These are phyloP conservation scores for Knipowitschia caucasica DNA, from an alignment of 2,797 vertebrate genomes.

Conservation along the genomic window DNA sequence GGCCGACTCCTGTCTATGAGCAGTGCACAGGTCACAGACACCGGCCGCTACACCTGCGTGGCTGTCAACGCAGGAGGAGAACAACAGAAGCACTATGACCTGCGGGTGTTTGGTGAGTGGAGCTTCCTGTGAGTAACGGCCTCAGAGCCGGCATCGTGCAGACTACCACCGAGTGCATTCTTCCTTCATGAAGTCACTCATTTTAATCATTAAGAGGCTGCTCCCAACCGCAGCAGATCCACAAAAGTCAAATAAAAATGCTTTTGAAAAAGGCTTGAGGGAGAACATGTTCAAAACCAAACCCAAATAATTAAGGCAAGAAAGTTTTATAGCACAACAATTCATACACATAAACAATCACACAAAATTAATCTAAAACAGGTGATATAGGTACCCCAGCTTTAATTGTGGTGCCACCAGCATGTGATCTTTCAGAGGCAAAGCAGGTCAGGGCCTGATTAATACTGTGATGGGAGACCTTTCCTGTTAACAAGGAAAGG, in stretches of 20 bases:
- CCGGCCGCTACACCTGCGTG: slow-evolving; percentile 89
- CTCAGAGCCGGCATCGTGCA: neutral
- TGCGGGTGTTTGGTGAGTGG: slow-evolving; percentile 87
- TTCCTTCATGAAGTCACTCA: slow-evolving; percentile 18
- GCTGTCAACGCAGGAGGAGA: slow-evolving; percentile 95
- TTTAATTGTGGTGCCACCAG: too few relatives aligned
- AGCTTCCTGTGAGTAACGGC: slow-evolving; percentile 8
- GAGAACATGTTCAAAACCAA: slow-evolving; percentile 32
- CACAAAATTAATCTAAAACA: too few relatives aligned
- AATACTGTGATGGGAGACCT: too few relatives aligned
- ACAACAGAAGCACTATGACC: slow-evolving; percentile 83
- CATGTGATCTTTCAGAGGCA: too few relatives aligned
- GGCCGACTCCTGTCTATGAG: slow-evolving; percentile 83
- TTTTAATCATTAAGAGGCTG: slow-evolving; percentile 3
- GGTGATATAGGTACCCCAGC: too few relatives aligned
- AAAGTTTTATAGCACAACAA: too few relatives aligned
- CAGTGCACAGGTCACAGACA: slow-evolving; percentile 87
- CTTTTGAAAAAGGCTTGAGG: slow-evolving; percentile 29
- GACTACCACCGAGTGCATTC: slow-evolving; percentile 2
- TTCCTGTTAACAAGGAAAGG: too few relatives aligned
- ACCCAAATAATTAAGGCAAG: too few relatives aligned
- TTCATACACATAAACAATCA: too few relatives aligned
- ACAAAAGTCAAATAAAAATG: slow-evolving; percentile 16
- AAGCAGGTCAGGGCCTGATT: too few relatives aligned
- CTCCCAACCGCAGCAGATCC: slow-evolving; percentile 22